Base-by-base conservation (phyloP, 2,797 vertebrate genomes). In the Helarctos malayanus region DNA sequence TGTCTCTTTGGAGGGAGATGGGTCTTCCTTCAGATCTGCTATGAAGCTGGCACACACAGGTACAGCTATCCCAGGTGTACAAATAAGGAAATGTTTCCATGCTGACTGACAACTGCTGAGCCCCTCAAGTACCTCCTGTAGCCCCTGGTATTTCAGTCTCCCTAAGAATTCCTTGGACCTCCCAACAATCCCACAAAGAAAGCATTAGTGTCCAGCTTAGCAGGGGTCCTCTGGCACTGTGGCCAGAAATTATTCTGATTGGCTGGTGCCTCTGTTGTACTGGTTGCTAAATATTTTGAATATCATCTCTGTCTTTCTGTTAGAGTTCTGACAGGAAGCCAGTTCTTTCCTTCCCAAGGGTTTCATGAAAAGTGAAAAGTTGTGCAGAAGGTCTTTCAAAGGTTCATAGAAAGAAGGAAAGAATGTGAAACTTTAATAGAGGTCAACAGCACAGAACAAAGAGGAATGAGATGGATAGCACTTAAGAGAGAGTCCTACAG, bases 311-410 rank as follows among this genome's bases (percentile, higher is more conserved):
- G 18, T 18, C 54, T 94, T 89, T 75, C 75, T 97, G 25, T 59
- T 80, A 75, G 25, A 81, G n/a, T 85, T 94, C 56, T 89, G 45
- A 71, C 25, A 93, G 27, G 49, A 96, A 87, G 61, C 49, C 21
- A 47, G 61, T 80, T 23, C 14, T 83, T 92, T 73, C 65, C 9
- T 83, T 75, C 18, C 35, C 32, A 86, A 87, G 89, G 11, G 9
- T 95, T 97, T 78, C 47, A 87, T 47, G n/a, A 68, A 56, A 47
- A 6, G 13, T 76, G 38, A 95, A 92, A 93, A 94, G 11, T 69
- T 81, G 9, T 85, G 38, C 47, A 49, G 21, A 35, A 83, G 21
- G 21, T 85, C 35, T 65, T 61, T 84, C 23, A 87, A 82, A 89
- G 38, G 2, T 63, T 57, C 92, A 13, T 61, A 61, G 23, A 79